Base-by-base conservation (phyloP, 2,797 vertebrate genomes). In the Bufotes viridis region DNA sequence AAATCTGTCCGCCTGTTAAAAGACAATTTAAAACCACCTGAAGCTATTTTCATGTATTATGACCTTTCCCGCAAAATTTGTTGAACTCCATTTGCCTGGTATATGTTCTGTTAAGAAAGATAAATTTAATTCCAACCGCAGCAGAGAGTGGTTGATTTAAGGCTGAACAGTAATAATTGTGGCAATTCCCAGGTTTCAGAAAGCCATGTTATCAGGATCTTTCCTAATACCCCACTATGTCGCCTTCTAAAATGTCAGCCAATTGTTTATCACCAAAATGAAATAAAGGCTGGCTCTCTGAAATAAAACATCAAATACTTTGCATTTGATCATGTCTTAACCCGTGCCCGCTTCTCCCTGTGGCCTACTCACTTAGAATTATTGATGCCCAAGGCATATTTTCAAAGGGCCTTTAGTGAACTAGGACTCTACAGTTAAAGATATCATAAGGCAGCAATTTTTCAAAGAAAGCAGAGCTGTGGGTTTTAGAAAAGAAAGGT, bases 261-360 rank as follows among this genome's bases (percentile, higher is more conserved):
- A 83, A 70, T 63, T 55, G 85, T 86, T 86, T 86, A 79, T 84
- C 60, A 67, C 67, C 49, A 17, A 34, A 81, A 85, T 29, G 72
- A 85, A 76, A 69, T n/a, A 82, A 70, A 87, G n/a, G 29, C 69
- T 79, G 65, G 26, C 29, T 78, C 78, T 87, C 67, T 81, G 67
- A 81, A 83, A 69, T 78, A 65, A 83, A 87, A 88, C 57, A 78
- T 83, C 76, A 78, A 78, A 88, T 67, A 75, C 60, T 84, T 34
- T 78, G 60, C 74, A 55, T 65, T 57, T 63, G 42, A 87, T 83
- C 69, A 87, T 87, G 34, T 70, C 29, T 80, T 81, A 67, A 86
- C 49, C 79, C 76, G 29, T 76, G 51, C 24, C 79, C 55, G 65
- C 9, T n/a, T 82, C 60, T 78, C 78, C 65, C 57, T 22, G 70